Conservation (phyloP, 2,888 invertebrate species). For the Itoplectis maculator region DNA sequence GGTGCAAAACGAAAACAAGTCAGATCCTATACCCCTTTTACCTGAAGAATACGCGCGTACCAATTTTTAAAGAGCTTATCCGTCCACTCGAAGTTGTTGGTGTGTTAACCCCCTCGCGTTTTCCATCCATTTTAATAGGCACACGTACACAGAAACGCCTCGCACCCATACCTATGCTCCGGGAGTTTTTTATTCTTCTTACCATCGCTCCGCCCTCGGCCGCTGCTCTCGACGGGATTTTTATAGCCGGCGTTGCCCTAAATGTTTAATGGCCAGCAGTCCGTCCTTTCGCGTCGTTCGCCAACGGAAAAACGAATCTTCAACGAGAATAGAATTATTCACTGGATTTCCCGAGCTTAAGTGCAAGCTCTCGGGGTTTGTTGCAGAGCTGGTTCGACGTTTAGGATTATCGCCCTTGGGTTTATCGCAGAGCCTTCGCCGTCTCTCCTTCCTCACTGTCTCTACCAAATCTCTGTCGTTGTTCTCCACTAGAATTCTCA, state of each 20-base stretch:
- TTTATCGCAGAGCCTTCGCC: conserved; percentile 33
- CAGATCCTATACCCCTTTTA: background rate
- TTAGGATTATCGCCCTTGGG: conserved; percentile 65
- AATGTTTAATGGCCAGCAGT: conserved; percentile 77
- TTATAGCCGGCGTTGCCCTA: conserved; percentile 73
- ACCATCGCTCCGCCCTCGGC: conserved; percentile 35
- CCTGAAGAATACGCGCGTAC: background rate
- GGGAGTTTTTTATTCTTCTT: conserved; percentile 51
- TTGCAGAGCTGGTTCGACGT: conserved; percentile 69
- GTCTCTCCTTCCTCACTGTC: background rate
- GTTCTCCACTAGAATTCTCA: conserved; percentile 10
- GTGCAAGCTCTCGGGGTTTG: conserved; percentile 66
- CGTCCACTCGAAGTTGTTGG: background rate
- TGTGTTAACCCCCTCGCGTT: background rate
- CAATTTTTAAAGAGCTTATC: background rate
- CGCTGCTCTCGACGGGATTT: conserved; percentile 68
- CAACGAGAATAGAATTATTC: conserved; percentile 74
- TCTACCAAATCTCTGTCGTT: background rate
- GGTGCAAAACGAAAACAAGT: background rate
- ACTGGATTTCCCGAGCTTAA: conserved; percentile 67
- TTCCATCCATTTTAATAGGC: background rate
- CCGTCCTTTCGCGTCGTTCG: conserved; percentile 39
- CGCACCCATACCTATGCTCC: background rate
- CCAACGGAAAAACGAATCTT: conserved; percentile 46
- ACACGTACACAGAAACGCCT: background rate